These are phyloP conservation scores for Geothlypis trichas DNA, from an alignment of 2,113 vertebrate genomes.

Conservation along the genomic window DNA sequence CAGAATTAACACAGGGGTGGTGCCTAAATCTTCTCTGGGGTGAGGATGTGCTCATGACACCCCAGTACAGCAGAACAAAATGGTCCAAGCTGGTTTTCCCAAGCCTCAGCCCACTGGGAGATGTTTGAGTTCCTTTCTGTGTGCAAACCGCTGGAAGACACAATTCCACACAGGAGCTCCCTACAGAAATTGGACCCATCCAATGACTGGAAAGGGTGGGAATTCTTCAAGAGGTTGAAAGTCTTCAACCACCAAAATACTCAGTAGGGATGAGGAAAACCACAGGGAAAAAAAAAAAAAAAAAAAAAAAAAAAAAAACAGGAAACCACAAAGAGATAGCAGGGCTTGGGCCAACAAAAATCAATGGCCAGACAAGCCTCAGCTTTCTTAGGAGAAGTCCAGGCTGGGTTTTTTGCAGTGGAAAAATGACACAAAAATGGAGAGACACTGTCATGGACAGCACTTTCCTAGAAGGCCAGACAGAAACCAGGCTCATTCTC, in stretches of 20 bases:
- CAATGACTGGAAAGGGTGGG: background rate
- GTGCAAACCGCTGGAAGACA: background rate
- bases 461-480: background rate
- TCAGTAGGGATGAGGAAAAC: background rate
- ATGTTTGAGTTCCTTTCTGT: background rate
- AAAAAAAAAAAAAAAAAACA: background rate
- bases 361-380: background rate
- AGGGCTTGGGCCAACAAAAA: background rate
- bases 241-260: background rate
- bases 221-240: background rate
- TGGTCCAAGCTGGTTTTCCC: background rate
- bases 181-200: background rate
- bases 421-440: background rate
- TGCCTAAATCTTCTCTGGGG: background rate
- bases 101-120: background rate
- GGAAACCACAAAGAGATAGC: background rate
- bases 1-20: background rate
- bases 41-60: background rate
- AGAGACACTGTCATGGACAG: accelerated
- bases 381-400: background rate
- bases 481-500: background rate
- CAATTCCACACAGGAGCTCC: background rate
- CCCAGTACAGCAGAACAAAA: accelerated
- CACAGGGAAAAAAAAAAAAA: background rate
- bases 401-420: background rate